Evolutionary conservation across 2,888 invertebrate genomes (phyloP), one percentile per base, ranked within the genome.

Genomic region (Arctia plantaginis): DNA sequence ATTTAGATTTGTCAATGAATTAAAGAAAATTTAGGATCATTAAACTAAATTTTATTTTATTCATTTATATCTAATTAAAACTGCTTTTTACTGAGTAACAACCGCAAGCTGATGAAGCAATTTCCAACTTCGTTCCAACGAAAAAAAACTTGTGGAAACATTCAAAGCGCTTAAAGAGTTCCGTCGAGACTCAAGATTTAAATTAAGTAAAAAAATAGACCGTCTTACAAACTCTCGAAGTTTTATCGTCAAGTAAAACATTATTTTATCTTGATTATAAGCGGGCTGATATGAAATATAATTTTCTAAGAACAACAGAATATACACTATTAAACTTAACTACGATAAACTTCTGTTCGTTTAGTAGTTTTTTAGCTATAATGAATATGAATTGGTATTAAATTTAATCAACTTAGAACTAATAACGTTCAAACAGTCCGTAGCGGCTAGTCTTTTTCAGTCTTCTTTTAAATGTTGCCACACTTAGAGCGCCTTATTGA

Each of bases 1-100:
- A 35, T 35, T 35, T 35, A 35, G 35, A 35, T 35, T 35, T 35
- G 3, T 6, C 35, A 35, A 35, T 35, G n/a, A 51, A 23, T 23
- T 51, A 51, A 20, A 51, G 20, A 23, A 55, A 55, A n/a, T n/a
- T 3, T 12, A n/a, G 12, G 23, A 30, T 30, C 2, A 30, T 30
- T 7, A 8, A 8, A 62, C 62, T 30, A 62, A 15, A 30, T 30
- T n/a, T 27, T 30, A 0, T 62, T 30, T 62, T 27, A 6, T 18
- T 30, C 15, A 18, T 30, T 59, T 30, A 62, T 62, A 7, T 8
- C 33, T 74, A 82, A 80, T 75, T 73, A 73, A 80, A 82, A 73
- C 64, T 77, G 74, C 55, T n/a, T 83, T 76, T 72, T 73, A 41
- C 74, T 69, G 69, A 82, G 39, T 80, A 75, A 72, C 66, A 66